phyloP scores from a whole-genome alignment of 2,888 invertebrate genomes.

The Germaria angustata region DNA sequence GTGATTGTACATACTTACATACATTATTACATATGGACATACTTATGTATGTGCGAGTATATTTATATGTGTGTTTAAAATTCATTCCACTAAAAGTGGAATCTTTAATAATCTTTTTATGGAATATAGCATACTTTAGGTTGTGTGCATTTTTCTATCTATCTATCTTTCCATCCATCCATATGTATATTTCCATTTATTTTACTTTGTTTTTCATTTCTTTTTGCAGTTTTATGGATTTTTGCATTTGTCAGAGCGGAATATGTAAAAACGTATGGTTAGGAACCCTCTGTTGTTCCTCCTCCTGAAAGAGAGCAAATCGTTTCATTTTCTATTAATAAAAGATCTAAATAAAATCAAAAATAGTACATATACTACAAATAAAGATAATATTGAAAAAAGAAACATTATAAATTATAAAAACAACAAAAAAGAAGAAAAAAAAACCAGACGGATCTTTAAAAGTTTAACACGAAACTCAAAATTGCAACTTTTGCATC shows the following conservation, averaged over 20 bases:
- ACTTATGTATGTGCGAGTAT: too few relatives aligned
- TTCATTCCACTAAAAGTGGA: too few relatives aligned
- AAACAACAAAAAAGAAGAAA: not conserved
- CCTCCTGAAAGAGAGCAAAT: constrained; percentile 62
- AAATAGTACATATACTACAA: not conserved
- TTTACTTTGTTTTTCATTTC: constrained; percentile 63
- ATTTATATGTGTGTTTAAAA: too few relatives aligned
- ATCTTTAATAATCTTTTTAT: too few relatives aligned
- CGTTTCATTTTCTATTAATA: constrained; percentile 57
- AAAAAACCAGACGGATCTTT: not conserved
- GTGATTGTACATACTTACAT: too few relatives aligned
- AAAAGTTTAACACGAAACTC: not conserved
- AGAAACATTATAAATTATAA: constrained; percentile 14
- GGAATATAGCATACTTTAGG: constrained; percentile 6
- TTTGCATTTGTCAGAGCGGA: constrained; percentile 74
- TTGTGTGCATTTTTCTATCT: not conserved
- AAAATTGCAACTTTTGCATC: constrained; percentile 25
- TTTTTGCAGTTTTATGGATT: constrained; percentile 77
- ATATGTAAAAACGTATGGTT: constrained; percentile 74
- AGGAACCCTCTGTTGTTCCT: constrained; percentile 66
- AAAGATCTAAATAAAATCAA: not conserved
- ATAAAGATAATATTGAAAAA: not conserved
- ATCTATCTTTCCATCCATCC: constrained; percentile 46
- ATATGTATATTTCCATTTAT: constrained; percentile 39
- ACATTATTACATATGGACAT: too few relatives aligned